Conservation (phyloP, 2,797 vertebrate species). For the Corythornis leucogaster region DNA sequence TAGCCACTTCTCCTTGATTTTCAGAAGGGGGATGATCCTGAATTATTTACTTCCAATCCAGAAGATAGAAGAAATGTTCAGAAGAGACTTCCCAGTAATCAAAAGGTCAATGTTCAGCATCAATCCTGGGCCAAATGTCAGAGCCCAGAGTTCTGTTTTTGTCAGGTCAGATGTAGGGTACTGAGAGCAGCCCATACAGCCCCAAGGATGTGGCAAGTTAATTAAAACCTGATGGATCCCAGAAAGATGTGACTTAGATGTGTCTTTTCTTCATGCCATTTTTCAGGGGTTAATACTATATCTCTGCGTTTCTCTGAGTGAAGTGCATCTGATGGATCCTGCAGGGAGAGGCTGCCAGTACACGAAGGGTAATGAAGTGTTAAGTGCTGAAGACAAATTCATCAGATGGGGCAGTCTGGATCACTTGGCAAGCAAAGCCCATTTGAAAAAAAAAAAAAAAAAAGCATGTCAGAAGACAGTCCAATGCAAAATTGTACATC, state of each 20-base stretch:
- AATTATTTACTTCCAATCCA: neutral
- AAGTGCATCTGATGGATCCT: neutral
- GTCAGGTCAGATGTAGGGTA: neutral
- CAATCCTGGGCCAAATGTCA: neutral
- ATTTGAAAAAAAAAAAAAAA: neutral
- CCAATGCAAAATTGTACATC: neutral
- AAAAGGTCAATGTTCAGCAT: accelerated
- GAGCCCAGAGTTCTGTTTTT: neutral
- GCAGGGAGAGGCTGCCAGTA: neutral
- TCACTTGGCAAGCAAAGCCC: slow-evolving; percentile 5
- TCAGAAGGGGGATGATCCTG: neutral
- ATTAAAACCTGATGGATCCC: neutral
- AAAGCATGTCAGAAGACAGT: neutral
- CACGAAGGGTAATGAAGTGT: slow-evolving; percentile 7
- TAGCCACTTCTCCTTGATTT: neutral
- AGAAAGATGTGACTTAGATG: neutral
- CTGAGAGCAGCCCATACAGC: neutral
- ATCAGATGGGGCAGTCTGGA: slow-evolving; percentile 17
- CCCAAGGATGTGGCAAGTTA: neutral
- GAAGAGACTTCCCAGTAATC: neutral
- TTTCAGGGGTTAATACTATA: neutral
- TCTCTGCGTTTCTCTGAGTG: neutral
- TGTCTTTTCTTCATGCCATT: neutral
- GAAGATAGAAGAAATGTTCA: neutral
- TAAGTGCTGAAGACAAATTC: slow-evolving; percentile 37